These are phyloP conservation scores for Mastomys coucha DNA, from an alignment of 2,113 vertebrate species.

Conservation along the genomic window DNA sequence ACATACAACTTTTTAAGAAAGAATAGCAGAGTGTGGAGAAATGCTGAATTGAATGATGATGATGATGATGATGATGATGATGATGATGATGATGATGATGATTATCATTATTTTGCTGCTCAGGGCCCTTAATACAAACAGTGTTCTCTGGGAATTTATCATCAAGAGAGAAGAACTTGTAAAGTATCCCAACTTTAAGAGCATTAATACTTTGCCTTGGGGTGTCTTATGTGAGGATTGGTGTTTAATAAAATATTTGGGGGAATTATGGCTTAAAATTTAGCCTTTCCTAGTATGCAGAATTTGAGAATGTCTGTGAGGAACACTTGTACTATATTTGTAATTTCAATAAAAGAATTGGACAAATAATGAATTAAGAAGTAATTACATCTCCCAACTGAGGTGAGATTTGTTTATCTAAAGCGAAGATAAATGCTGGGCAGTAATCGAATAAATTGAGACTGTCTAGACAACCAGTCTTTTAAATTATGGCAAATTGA, in stretches of 20 bases:
- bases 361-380: slow-evolving; percentile 62
- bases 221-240: slow-evolving; percentile 42
- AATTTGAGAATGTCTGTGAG: slow-evolving; percentile 21
- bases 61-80: not conserved
- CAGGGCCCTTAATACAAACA: slow-evolving; percentile 5
- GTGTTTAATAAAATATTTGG: slow-evolving; percentile 34
- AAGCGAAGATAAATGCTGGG: slow-evolving; percentile 73
- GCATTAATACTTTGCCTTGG: slow-evolving; percentile 27
- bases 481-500: slow-evolving; percentile 71
- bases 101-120: not conserved
- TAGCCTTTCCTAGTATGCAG: not conserved
- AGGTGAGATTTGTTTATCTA: slow-evolving; percentile 69
- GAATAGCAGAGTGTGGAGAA: not conserved
- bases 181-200: not conserved
- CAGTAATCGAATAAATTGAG: slow-evolving; percentile 78
- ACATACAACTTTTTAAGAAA: not conserved
- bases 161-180: slow-evolving; percentile 7
- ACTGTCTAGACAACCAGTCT: slow-evolving; percentile 79
- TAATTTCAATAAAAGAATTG: slow-evolving; percentile 66
- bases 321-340: not conserved
- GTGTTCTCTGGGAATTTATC: not conserved
- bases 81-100: not conserved
- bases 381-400: slow-evolving; percentile 72
- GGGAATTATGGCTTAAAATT: slow-evolving; percentile 29
- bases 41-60: not conserved